These are phyloP conservation scores for Hofmannophila pseudospretella DNA, from an alignment of 2,888 invertebrate species.

Conservation along the genomic window DNA sequence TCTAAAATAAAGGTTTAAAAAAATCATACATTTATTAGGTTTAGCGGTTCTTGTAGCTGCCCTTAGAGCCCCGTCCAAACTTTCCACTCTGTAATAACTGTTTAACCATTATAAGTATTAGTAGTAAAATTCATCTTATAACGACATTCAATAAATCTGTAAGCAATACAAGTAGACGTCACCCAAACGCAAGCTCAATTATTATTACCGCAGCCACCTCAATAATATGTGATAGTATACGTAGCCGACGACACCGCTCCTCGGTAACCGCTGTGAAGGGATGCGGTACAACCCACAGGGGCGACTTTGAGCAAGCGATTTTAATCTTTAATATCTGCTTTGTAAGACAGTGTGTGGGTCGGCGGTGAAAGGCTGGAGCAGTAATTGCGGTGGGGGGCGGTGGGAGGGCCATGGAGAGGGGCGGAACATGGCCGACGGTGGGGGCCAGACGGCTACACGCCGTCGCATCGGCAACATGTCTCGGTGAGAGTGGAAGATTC, in stretches of 20 bases:
- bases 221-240: constrained; percentile 30
- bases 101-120: too few species aligned
- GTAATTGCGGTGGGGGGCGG: constrained; percentile 69
- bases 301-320: constrained; percentile 35
- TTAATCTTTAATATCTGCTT: constrained; percentile 61
- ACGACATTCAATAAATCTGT: too few species aligned
- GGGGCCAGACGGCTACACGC: constrained; percentile 63
- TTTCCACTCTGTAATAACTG: too few species aligned
- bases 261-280: constrained; percentile 46
- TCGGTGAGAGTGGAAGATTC: too few species aligned
- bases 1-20: too few species aligned
- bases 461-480: constrained; percentile 43
- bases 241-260: constrained; percentile 60
- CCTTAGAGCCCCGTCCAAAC: too few species aligned
- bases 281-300: constrained; percentile 55
- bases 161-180: too few species aligned
- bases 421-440: constrained; percentile 65
- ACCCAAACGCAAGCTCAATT: not conserved
- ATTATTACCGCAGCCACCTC: constrained; percentile 26
- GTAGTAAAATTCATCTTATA: too few species aligned
- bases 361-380: constrained; percentile 43
- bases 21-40: too few species aligned
- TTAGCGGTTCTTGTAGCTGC: too few species aligned
- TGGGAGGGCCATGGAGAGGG: constrained; percentile 71
- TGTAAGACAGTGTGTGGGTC: constrained; percentile 58